Base-by-base conservation (phyloP, 1,140 invertebrate species). In the Schlechtendalia chinensis region DNA sequence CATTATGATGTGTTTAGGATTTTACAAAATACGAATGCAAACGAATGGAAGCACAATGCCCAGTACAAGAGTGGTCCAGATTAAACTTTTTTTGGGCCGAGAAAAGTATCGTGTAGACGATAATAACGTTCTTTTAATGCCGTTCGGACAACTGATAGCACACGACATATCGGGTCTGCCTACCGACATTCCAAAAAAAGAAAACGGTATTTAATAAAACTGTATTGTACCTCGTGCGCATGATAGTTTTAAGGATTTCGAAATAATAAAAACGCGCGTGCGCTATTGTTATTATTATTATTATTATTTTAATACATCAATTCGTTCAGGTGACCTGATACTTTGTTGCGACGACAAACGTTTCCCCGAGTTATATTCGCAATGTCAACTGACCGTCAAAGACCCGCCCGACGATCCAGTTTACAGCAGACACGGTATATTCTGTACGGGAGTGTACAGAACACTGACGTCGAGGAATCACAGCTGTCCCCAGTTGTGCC, bases 351-450 rank as follows among this genome's bases (percentile, higher is more conserved):
- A 8, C 1, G 58, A 61, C 14, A 79, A 19, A 59, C 39, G 17
- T 79, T 22, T 1, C 6, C 17, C n/a, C n/a, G n/a, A n/a, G n/a
- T n/a, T n/a, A n/a, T n/a, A n/a, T n/a, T n/a, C n/a, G 3, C 56
- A 59, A 5, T 79, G 75, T 29, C 17, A 61, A 27, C 14, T 47
- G 32, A 8, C 45, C 1, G 17, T 79, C 5, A 22, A 61, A 0
- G 27, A 61, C 29, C 56, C 54, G 17, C 56, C 56, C 0, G 75
- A 79, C 17, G 75, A 79, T 8, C 75, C 75, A 19, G 58, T 79
- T 3, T 79, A 79, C 12, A 8, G 22, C 17, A 47, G 45, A 5
- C 17, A 79, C 24, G 61, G 61, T 6, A 79, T 79, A 63, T 17
- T 16, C 24, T 79, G 75, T 6, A 79, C 63, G 56, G 75, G 75